Evolutionary conservation across 2,797 vertebrate genomes (phyloP), one percentile per base, ranked within the genome.

Genomic region (Mionectes olivaceus): DNA sequence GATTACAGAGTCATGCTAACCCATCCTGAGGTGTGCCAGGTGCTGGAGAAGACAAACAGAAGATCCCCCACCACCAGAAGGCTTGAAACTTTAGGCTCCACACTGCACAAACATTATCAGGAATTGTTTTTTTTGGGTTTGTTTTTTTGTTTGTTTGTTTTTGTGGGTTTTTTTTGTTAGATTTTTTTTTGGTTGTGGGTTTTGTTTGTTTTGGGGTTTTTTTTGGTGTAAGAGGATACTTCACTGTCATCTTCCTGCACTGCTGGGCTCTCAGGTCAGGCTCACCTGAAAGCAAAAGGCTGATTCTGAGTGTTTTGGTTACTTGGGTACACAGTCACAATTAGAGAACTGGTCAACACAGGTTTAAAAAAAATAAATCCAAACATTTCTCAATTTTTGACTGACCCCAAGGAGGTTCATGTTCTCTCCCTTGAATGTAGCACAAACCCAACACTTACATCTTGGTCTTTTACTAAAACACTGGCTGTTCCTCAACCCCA

Each of bases 81-180:
- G 28, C 13, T 57, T 52, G 55, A 46, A 33, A 32, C 9, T 39
- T 30, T 5, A 24, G 9, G 6, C 35, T 82, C 18, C 19, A 19
- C 19, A 1, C 3, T 4, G 19, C 16, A 12, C 10, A 64, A 30
- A 76, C 1, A 0, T 22, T 2, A 19, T 3, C 33, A 28, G 46
- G 63, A 50, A 13, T 11, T 60, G 35, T 35, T 35, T 35, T 35
- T 35, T n/a, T n/a, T n/a, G n/a, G 35, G 35, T 35, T 35, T 7
- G 41, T 8, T 27, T 56, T 55, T 56, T 33, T 56, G 13, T 57
- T 35, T 59, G 33, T 12, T 27, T 57, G 15, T 2, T 37, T 11
- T 5, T 14, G 5, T 13, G 9, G 56, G 43, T 8, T 7, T 23
- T 41, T 53, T 16, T 9, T 5, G 7, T 19, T 27, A 24, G 13